Evolutionary conservation across 2,888 invertebrate genomes (phyloP), one percentile per base, ranked within the genome.

Genomic region (Himalopsyche tibetana): DNA sequence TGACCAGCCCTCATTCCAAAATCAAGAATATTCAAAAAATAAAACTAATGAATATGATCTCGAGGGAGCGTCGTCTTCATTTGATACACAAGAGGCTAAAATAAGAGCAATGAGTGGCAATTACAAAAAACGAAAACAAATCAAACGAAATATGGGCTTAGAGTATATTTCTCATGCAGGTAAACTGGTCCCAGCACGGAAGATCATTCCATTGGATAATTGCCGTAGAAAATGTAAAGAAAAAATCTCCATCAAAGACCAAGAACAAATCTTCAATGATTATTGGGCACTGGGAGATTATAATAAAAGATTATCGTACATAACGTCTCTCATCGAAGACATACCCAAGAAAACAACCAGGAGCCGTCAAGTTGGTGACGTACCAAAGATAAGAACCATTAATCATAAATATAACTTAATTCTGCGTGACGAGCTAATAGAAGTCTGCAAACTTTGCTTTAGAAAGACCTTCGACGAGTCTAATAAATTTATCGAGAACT

Each of bases 191-290:
- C 63, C 17, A 63, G 63, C 63, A 19, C 17, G 63, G 19, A 17
- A 17, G 19, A 17, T 63, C 1, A 63, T 5, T 63, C 63, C 19
- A n/a, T 63, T 63, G 19, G 63, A 17, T 17, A 19, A n/a, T 17
- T 63, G 63, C 63, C 63, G 63, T 9, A 63, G 19, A n/a, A 63
- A 63, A n/a, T 63, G 63, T 63, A 63, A n/a, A n/a, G 19, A 63
- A 17, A 63, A 63, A 63, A 63, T 63, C 15, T 63, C n/a, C n/a
- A 9, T n/a, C 9, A 17, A 63, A 63, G 63, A 63, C n/a, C 63
- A 63, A 19, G n/a, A 63, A n/a, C 8, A 63, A 63, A n/a, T 63
- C 19, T 63, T 63, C 8, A 19, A 63, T n/a, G 8, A 19, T 63
- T 63, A 63, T n/a, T 63, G 63, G 19, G 17, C 63, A 3, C n/a